Conservation (phyloP, 1,140 invertebrate genomes). For the Parasteatoda tepidariorum region DNA sequence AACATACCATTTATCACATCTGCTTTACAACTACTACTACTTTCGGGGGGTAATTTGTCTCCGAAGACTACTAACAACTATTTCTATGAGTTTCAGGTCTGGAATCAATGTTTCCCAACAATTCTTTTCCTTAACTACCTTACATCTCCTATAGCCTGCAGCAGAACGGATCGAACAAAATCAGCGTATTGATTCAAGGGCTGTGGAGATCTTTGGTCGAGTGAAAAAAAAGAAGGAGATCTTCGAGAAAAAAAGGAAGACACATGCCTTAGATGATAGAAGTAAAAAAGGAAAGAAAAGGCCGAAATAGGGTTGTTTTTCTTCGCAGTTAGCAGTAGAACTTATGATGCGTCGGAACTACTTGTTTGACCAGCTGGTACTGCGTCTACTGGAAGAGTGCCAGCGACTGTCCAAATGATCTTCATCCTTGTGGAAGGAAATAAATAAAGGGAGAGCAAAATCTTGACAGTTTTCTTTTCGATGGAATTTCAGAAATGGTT, state of each 20-base stretch:
- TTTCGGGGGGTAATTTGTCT: neutral
- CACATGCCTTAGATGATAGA: neutral
- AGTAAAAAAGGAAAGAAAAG: constrained; percentile 8
- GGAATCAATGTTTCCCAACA: neutral
- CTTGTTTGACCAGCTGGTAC: constrained; percentile 47
- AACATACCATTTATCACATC: neutral
- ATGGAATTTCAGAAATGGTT: neutral
- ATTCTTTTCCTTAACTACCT: constrained; percentile 3
- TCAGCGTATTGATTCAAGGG: constrained; percentile 44
- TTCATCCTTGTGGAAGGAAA: constrained; percentile 23
- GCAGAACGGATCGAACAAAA: constrained; percentile 9
- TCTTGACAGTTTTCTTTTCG: constrained; percentile 45
- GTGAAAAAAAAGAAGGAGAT: neutral
- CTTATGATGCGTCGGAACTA: constrained; percentile 34
- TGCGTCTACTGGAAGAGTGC: constrained; percentile 15
- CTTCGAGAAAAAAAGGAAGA: neutral
- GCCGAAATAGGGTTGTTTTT: constrained; percentile 35
- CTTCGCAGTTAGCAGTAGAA: constrained; percentile 49
- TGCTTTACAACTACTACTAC: neutral
- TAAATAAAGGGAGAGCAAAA: constrained; percentile 27
- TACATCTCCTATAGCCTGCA: neutral
- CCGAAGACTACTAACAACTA: neutral
- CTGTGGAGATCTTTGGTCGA: neutral
- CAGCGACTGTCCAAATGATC: constrained; percentile 35
- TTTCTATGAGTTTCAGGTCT: neutral